These are phyloP conservation scores for Cosmia pyralina DNA, from an alignment of 2,888 invertebrate genomes.

Conservation along the genomic window DNA sequence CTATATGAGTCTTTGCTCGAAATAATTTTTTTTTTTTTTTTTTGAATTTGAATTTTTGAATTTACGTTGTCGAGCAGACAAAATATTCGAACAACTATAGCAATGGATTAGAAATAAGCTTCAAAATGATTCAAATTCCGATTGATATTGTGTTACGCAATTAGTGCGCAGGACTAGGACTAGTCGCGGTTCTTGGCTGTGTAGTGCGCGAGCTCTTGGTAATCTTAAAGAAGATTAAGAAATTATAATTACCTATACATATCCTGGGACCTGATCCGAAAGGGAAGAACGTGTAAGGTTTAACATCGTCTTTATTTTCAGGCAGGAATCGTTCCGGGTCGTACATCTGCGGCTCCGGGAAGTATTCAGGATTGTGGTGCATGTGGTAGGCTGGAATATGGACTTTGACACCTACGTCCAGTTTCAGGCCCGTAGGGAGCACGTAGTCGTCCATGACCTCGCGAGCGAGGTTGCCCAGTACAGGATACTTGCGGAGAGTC, in stretches of 20 bases:
- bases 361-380: conserved; percentile 70
- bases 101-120: too few species aligned
- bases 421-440: conserved; percentile 53
- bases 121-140: too few species aligned
- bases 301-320: conserved; percentile 64
- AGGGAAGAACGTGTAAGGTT: conserved; percentile 71
- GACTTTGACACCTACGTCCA: conserved; percentile 63
- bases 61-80: too few species aligned
- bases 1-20: too few species aligned
- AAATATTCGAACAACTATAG: too few species aligned
- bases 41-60: too few species aligned
- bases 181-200: too few species aligned
- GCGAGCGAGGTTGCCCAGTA: conserved; percentile 71
- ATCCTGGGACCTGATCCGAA: conserved; percentile 74
- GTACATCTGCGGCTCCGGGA: conserved; percentile 70
- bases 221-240: too few species aligned
- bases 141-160: too few species aligned
- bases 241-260: conserved; percentile 64
- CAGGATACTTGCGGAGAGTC: conserved; percentile 76
- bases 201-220: too few species aligned
- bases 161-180: too few species aligned
- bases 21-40: too few species aligned
- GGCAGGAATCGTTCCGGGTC: conserved; percentile 72
- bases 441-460: conserved; percentile 70
- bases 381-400: conserved; percentile 72